Base-by-base conservation (phyloP, 2,888 invertebrate species). In the Timandra comae region DNA sequence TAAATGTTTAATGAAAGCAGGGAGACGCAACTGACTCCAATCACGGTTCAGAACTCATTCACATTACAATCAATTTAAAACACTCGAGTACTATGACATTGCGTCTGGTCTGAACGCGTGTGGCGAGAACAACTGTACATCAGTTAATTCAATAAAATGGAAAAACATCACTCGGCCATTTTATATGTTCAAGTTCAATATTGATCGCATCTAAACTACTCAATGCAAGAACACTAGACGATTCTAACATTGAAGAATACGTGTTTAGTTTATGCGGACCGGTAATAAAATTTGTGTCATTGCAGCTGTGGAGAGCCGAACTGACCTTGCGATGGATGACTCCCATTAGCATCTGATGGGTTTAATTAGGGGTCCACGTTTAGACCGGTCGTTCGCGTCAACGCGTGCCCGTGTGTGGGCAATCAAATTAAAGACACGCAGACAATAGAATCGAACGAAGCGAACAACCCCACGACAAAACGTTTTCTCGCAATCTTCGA, bases 401-500 rank as follows among this genome's bases (percentile, higher is more conserved):
- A 58, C 63, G 61, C 61, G 61, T 54, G 59, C 52, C 65, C 61
- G 63, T 61, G 72, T 74, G 74, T 68, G 73, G 75, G 70, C 80
- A 77, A 79, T 80, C 77, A 69, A 81, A 81, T 85, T 81, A 81
- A 77, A 71, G 62, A 58, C 62, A 52, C 47, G 60, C 77, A 78
- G 82, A 84, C 84, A 82, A 84, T 77, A 65, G 63, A 58, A 65
- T 54, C 69, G 65, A 70, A 54, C 60, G 56, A 70, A 73, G 67
- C 77, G 72, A 59, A 63, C 74, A 77, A 81, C 85, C 84, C 84
- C 71, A 81, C 81, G 81, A 82, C 85, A 82, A 84, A 85, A 79
- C 82, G 82, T 77, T 85, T 85, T 76, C 80, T 78, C 75, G 81
- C 84, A 85, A 85, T 85, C 84, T 84, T 79, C 81, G 85, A 85